Percentiles rank a stretch among this genome's conserved stretches.
These are phyloP conservation scores for Brenthis daphne DNA, from an alignment of 2,888 invertebrate species.

Conservation along the genomic window DNA sequence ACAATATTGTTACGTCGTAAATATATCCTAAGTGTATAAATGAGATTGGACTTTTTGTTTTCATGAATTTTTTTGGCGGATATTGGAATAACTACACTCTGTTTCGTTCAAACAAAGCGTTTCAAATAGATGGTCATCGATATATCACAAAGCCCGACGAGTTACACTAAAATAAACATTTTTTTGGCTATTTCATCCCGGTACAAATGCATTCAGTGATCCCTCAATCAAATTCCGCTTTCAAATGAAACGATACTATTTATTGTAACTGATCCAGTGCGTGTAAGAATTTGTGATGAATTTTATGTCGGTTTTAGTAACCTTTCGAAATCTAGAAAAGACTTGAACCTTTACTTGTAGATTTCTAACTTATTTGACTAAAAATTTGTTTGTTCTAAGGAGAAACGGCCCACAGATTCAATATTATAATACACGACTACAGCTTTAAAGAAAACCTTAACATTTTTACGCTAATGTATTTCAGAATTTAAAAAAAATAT, in stretches of 20 bases:
- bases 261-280: constrained; percentile 27
- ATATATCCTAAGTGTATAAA: constrained; percentile 22
- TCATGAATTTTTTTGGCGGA: constrained; percentile 17
- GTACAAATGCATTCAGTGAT: constrained; percentile 38
- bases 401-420: constrained; percentile 10
- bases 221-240: constrained; percentile 42
- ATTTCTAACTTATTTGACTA: too few relatives aligned
- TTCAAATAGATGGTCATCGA: constrained; percentile 30
- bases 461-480: too few relatives aligned
- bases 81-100: constrained; percentile 21
- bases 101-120: constrained; percentile 30
- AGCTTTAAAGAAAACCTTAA: too few relatives aligned
- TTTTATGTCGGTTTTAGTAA: constrained; percentile 30
- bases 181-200: constrained; percentile 34
- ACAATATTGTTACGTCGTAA: constrained; percentile 1
- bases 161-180: constrained; percentile 40
- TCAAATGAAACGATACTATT: constrained; percentile 33
- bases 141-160: constrained; percentile 35
- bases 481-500: too few relatives aligned
- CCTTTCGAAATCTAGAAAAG: constrained; percentile 11
- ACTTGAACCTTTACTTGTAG: background rate
- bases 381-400: too few relatives aligned
- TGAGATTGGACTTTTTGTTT: constrained; percentile 24
- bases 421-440: too few relatives aligned
- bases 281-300: constrained; percentile 21